Conservation (phyloP, 2,888 invertebrate genomes). For the Nomada hirtipes region DNA sequence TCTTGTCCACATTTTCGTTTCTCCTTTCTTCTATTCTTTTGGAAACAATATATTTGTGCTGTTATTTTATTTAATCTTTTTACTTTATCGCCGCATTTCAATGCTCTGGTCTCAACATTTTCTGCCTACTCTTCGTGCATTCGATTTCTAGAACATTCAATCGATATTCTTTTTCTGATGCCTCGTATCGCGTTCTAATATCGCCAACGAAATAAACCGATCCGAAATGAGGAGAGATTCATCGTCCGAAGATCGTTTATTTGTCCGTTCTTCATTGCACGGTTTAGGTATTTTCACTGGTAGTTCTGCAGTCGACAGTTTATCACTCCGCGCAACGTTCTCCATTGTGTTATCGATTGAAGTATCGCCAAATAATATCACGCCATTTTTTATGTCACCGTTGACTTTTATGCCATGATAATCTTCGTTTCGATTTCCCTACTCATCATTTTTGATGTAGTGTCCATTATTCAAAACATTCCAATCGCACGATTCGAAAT, state of each 20-base stretch:
- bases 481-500: background rate
- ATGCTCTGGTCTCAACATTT: too few species aligned
- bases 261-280: background rate
- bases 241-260: background rate
- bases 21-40: background rate
- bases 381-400: constrained; percentile 6
- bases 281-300: constrained; percentile 8
- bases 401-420: background rate
- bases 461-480: background rate
- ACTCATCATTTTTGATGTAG: background rate
- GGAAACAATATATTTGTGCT: background rate
- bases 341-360: background rate
- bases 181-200: background rate
- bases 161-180: background rate
- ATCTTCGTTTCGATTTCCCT: background rate
- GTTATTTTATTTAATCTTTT: background rate
- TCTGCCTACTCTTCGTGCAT: too few species aligned
- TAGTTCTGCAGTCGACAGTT: constrained; percentile 11
- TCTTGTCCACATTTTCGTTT: background rate
- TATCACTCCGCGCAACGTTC: background rate
- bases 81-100: background rate
- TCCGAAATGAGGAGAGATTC: background rate
- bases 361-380: constrained; percentile 8
- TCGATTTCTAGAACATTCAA: background rate
- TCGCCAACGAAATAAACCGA: background rate